These are phyloP conservation scores for Acanthoscelides obtectus DNA, from an alignment of 2,888 invertebrate species.

Conservation along the genomic window DNA sequence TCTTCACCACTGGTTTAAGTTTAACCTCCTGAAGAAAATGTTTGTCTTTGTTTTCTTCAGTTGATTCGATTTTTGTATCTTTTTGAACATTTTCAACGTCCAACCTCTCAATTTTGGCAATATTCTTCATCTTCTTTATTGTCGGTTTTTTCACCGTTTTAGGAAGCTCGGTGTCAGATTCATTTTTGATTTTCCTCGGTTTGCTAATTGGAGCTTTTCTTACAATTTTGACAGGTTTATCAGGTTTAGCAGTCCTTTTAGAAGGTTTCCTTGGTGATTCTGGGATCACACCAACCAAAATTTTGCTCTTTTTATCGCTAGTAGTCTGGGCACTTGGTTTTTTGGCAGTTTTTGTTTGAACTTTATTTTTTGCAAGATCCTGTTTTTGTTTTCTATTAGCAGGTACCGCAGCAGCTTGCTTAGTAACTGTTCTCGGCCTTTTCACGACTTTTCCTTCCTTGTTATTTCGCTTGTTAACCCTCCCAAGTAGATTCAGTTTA, in stretches of 20 bases:
- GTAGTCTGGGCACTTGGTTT: slow-evolving; percentile 25
- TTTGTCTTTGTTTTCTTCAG: slow-evolving; percentile 11
- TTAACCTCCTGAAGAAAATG: slow-evolving; percentile 9
- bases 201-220: not conserved
- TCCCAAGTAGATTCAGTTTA: slow-evolving; percentile 24
- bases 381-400: slow-evolving; percentile 18
- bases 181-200: slow-evolving; percentile 8
- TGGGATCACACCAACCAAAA: slow-evolving; percentile 9
- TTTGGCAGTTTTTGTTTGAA: slow-evolving; percentile 33
- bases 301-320: slow-evolving; percentile 18
- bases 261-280: slow-evolving; percentile 8
- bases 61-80: slow-evolving; percentile 17
- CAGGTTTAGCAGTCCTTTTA: slow-evolving; percentile 10
- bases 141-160: slow-evolving; percentile 27
- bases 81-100: slow-evolving; percentile 14
- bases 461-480: slow-evolving; percentile 14
- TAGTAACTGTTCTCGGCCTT: not conserved
- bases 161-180: slow-evolving; percentile 14
- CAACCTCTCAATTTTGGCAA: not conserved
- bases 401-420: not conserved
- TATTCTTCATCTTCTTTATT: slow-evolving; percentile 19
- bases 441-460: slow-evolving; percentile 10
- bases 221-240: not conserved
- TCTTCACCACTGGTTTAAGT: not conserved
- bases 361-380: slow-evolving; percentile 22